Conservation (phyloP, 2,113 vertebrate species). For the Macaca nemestrina region DNA sequence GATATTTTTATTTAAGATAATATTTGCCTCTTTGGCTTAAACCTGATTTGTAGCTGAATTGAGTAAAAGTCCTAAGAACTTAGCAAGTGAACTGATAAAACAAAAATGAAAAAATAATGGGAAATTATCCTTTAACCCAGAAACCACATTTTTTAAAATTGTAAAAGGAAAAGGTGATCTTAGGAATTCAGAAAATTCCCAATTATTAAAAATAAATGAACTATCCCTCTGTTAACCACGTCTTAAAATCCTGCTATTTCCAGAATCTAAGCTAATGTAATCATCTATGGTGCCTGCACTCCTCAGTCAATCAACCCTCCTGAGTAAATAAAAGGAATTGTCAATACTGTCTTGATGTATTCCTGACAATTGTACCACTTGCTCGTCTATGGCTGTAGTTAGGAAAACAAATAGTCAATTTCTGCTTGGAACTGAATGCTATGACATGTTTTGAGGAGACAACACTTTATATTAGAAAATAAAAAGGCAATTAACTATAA, state of each 20-base stretch:
- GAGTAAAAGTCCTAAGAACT: not conserved
- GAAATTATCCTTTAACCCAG: not conserved
- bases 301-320: not conserved
- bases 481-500: not conserved
- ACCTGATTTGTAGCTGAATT: not conserved
- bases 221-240: not conserved
- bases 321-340: not conserved
- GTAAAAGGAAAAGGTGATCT: not conserved
- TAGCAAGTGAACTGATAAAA: not conserved
- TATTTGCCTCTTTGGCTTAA: not conserved
- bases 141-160: not conserved
- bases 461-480: not conserved
- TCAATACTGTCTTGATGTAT: not conserved
- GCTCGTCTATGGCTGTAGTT: not conserved
- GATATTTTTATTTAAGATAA: not conserved
- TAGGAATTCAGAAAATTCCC: not conserved
- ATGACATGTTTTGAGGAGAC: not conserved
- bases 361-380: not conserved
- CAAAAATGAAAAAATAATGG: not conserved
- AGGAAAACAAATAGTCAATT: not conserved
- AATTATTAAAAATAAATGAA: constrained; percentile 4
- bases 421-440: not conserved
- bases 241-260: not conserved
- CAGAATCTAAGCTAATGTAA: not conserved
- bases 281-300: fast-evolving